Evolutionary conservation across 2,113 vertebrate genomes (phyloP), one percentile per base, ranked within the genome.

Genomic region (Pantherophis guttatus): DNA sequence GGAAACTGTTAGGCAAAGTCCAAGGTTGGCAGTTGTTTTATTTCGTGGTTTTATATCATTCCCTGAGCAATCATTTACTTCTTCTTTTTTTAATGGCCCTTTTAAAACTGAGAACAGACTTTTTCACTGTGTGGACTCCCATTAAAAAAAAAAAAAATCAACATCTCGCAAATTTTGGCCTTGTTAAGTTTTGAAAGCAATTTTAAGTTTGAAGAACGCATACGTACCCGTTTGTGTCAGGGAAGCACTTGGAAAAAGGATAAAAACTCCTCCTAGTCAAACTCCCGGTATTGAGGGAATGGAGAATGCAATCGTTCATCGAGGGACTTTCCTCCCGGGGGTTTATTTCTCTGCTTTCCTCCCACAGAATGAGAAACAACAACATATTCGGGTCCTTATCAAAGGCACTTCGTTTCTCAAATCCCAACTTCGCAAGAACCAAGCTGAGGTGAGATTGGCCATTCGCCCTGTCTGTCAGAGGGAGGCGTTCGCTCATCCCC

Each of bases 301-400:
- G 70, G 70, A 17, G 13, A 19, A 39, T 33, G 15, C 1, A n/a
- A 3, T 15, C 3, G n/a, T 75, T 75, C 2, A 1, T 39, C 2
- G 0, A 39, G 33, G 33, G 70, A 39, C 2, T 33, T 39, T 19
- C 33, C 39, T 19, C 33, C 33, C 9, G 7, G 65, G 12, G 5
- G 3, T 91, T 39, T 33, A 1, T 21, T 39, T 92, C 65, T 94
- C 53, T 91, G 65, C 94, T 33, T 94, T 3, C 90, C 26, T 81
- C 58, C 88, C 0, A 0, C 94, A 98, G 98, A 95, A 96, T 44
- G 92, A 96, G 48, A 98, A 97, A 94, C 98, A 98, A 94, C 96
- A 98, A 85, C 97, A 98, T 33, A 97, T 98, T 91, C 96, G 97
- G 93, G 94, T 95, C 33, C 96, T 98, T 59, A 98, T 98, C 89